Base-by-base conservation (phyloP, 37 sponge, comb jelly and placozoan genomes). In the Spongilla lacustris region DNA sequence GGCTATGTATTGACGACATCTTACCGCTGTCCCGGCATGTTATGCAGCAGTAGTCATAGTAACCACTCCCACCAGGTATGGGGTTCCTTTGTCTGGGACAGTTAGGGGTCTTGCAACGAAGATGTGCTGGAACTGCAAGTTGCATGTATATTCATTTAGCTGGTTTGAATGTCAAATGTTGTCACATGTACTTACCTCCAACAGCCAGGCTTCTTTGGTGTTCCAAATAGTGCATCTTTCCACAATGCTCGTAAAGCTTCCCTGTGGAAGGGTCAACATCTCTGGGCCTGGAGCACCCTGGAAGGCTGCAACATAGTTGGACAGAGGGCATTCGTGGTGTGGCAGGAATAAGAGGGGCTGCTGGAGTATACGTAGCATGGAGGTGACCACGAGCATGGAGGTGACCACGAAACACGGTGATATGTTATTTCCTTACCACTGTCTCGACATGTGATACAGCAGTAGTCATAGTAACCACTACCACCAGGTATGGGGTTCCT, bases 211-310 rank as follows among this genome's bases (percentile, higher is more conserved):
- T 17, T 58, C 58, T 58, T 58, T 17, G 14, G 19, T 58, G 58
- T 26, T 67, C 24, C 26, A 14, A 32, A 17, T 88, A 84, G 79
- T 92, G 92, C 0, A 68, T 77, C 35, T 69, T 77, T 34, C 92
- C 89, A 81, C 92, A 92, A 66, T 72, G 88, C 28, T 92, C 78
- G 48, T 88, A 81, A 0, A 83, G 41, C 66, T 30, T 66, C 11
- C 88, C 88, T 6, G 58, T 58, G 22, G 41, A 58, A 48, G 71
- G 46, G 9, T 86, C 86, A 25, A 30, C 3, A 17, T 22, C 38
- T 26, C 33, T 77, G 5, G 34, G 28, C 0, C 72, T 67, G 14
- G 22, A 46, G 41, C 86, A 85, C 23, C 70, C 79, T 34, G 32
- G 46, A 1, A 58, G 58, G 21, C 19, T 19, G 21, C n/a, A n/a